These are phyloP conservation scores for Cotesia chilonis DNA, from an alignment of 1,140 invertebrate species.

Conservation along the genomic window DNA sequence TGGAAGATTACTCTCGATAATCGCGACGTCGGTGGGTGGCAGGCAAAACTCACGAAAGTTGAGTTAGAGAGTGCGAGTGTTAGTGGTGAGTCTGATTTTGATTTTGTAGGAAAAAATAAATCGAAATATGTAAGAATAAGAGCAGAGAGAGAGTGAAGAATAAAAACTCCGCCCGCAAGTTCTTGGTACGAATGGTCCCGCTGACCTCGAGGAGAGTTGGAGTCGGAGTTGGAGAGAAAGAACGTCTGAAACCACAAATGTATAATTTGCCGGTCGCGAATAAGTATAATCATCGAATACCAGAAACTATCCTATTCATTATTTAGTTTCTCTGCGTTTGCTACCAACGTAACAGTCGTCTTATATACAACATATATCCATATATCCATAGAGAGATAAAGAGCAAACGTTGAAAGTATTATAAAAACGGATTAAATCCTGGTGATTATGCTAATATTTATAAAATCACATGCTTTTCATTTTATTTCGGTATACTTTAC, in stretches of 20 bases:
- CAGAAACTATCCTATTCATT: slow-evolving; percentile 67
- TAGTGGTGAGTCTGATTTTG: slow-evolving; percentile 5
- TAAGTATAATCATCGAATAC: slow-evolving; percentile 65
- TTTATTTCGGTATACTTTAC: slow-evolving; percentile 21
- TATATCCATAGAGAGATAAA: neutral
- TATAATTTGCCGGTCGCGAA: slow-evolving; percentile 63
- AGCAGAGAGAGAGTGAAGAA: slow-evolving; percentile 17
- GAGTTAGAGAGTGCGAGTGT: too few relatives aligned
- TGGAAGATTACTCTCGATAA: slow-evolving; percentile 67
- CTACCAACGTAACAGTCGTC: slow-evolving; percentile 52
- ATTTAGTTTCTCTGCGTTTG: slow-evolving; percentile 64
- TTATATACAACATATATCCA: neutral
- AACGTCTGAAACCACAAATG: slow-evolving; percentile 58
- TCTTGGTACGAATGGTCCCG: slow-evolving; percentile 41
- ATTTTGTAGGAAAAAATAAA: slow-evolving; percentile 15
- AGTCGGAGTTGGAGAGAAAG: neutral
- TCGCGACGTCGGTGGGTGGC: slow-evolving; percentile 47
- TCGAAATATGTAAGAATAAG: neutral
- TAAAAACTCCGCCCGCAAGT: slow-evolving; percentile 49
- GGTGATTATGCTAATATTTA: slow-evolving; percentile 64
- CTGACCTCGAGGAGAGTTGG: slow-evolving; percentile 5
- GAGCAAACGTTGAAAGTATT: slow-evolving; percentile 37
- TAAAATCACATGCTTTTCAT: slow-evolving; percentile 55
- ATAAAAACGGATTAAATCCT: slow-evolving; percentile 59
- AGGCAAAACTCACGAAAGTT: neutral